Evolutionary conservation across 2,113 vertebrate species (phyloP), one percentile per base, ranked within the genome.

Genomic region (Chroicocephalus ridibundus): DNA sequence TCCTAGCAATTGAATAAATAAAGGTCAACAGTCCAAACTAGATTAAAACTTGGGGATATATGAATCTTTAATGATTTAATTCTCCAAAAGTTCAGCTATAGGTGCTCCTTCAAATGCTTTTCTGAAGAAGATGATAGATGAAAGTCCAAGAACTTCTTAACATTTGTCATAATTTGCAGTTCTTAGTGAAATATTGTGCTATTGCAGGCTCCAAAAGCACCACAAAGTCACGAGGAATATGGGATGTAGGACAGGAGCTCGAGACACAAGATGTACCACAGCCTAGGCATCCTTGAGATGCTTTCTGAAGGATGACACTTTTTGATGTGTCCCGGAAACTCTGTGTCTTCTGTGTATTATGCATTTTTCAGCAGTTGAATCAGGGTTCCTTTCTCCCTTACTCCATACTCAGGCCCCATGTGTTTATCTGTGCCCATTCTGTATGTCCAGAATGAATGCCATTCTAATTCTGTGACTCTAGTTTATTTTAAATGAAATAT

Each of bases 51-150:
- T 72, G 15, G n/a, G 22, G 79, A 79, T 86, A 82, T 55, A 82
- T 79, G 79, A 96, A 94, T 95, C 72, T 84, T 94, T 82, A 90
- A 96, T 90, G 46, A 64, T 82, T 88, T 84, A 8, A 51, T 94
- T 87, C 69, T 84, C 76, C 6, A 15, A 52, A 94, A 77, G 72
- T 90, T 95, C 90, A 90, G 11, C 11, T 74, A 76, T 19, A 78
- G 38, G 40, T 82, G 15, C 14, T 84, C 44, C 42, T 96, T 94
- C 61, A 90, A 77, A 88, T 24, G 13, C 6, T 80, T 82, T 77
- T 70, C 65, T 76, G 71, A 90, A 78, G 40, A 91, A 71, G 16
- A 68, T 72, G 44, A 86, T 25, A 72, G 54, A 86, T 94, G 47
- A 91, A 84, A 80, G 16, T 42, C 44, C 82, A 93, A 80, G 36